Percentiles rank a stretch among this genome's conserved stretches.
Conservation (phyloP, 2,113 vertebrate species). For the Philantomba maxwellii region DNA sequence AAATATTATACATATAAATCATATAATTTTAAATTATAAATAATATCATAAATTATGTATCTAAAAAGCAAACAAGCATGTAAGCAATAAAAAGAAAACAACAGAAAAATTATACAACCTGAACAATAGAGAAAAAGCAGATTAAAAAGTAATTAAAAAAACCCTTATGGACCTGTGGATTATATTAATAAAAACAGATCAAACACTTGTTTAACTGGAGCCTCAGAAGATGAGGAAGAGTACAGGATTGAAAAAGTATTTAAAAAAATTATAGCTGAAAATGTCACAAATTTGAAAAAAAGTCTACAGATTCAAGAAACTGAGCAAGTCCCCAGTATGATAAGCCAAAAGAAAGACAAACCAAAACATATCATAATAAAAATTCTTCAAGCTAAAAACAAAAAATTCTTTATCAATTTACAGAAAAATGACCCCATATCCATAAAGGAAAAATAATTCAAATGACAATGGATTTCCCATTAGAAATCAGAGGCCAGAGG, state of each 20-base stretch:
- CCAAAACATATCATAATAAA: background rate
- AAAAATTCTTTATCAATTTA: background rate
- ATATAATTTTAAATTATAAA: background rate
- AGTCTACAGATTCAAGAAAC: background rate
- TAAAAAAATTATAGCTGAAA: background rate
- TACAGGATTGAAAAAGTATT: background rate
- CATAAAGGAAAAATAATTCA: background rate
- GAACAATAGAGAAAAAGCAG: background rate
- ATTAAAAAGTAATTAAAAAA: background rate
- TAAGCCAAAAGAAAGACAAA: background rate
- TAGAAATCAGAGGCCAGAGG: background rate
- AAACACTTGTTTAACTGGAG: background rate
- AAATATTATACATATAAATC: background rate
- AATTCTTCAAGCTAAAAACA: background rate
- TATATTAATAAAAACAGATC: background rate
- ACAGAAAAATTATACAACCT: background rate
- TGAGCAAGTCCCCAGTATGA: background rate
- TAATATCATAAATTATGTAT: background rate
- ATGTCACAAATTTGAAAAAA: background rate
- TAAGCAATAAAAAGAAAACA: background rate
- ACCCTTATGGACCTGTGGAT: background rate
- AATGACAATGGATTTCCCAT: background rate
- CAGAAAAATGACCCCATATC: background rate
- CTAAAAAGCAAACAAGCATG: background rate
- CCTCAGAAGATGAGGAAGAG: background rate